Percentiles rank a stretch among this genome's conserved stretches.
phyloP scores from a whole-genome alignment of 2,888 invertebrate species.

The Formica aserva region DNA sequence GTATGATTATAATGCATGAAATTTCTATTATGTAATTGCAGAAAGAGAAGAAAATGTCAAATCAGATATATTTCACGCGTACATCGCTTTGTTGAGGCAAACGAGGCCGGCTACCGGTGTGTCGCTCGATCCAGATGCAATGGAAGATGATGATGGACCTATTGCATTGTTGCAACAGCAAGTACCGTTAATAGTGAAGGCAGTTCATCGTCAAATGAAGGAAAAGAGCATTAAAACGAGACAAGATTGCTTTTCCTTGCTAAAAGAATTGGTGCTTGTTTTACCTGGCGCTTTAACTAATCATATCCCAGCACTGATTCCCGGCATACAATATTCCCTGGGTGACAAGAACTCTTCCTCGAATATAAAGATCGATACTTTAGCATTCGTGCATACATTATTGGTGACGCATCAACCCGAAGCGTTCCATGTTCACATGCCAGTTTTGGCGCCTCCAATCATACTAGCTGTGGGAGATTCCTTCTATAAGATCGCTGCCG shows the following conservation, averaged over 20 bases:
- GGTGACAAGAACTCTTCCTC: conserved; percentile 97
- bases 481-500: conserved; percentile 99
- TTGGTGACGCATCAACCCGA: conserved; percentile 92
- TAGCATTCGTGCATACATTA: conserved; percentile 95
- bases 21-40: conserved; percentile 82
- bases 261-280: conserved; percentile 96
- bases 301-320: conserved; percentile 94
- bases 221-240: conserved; percentile 95
- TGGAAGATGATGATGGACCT: conserved; percentile 92
- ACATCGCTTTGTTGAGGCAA: conserved; percentile 96
- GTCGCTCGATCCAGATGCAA: conserved; percentile 90
- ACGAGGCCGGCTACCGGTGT: conserved; percentile 91
- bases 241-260: conserved; percentile 95
- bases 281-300: conserved; percentile 95
- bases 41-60: conserved; percentile 99
- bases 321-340: conserved; percentile 95
- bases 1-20: conserved; percentile 6
- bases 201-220: conserved; percentile 95
- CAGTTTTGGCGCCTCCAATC: conserved; percentile 93
- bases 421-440: conserved; percentile 93
- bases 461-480: conserved; percentile 96
- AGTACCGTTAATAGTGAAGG: conserved; percentile 93
- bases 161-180: conserved; percentile 88
- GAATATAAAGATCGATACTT: conserved; percentile 99
- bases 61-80: conserved; percentile 98